Evolutionary conservation across 2,888 invertebrate genomes (phyloP).

Genomic region (Cephalotes varians): DNA sequence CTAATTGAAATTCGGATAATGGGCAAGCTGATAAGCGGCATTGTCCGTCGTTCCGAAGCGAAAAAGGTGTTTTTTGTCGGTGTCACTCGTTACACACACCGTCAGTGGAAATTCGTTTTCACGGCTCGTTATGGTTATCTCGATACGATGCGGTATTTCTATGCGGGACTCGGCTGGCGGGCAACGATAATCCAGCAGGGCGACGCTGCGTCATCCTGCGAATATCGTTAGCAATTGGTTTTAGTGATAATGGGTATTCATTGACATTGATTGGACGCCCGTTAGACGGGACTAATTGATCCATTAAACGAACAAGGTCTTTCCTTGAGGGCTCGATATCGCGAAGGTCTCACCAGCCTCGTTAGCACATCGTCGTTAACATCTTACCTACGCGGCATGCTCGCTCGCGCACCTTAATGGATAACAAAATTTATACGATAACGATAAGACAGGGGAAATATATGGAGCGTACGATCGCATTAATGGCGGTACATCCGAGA

Average conservation of each 20-base stretch:
- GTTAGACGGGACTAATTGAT: slow-evolving; percentile 71
- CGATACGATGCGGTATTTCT: slow-evolving; percentile 38
- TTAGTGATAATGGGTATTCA: slow-evolving; percentile 66
- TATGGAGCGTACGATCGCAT: slow-evolving; percentile 53
- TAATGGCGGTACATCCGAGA: slow-evolving; percentile 41
- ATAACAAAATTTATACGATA: slow-evolving; percentile 63
- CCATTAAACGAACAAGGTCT: slow-evolving; percentile 70
- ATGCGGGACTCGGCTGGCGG: slow-evolving; percentile 29
- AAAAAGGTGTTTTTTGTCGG: slow-evolving; percentile 62
- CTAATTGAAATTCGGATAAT: slow-evolving; percentile 77
- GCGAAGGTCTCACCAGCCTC: slow-evolving; percentile 60
- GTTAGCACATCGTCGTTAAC: slow-evolving; percentile 60
- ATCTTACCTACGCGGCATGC: background rate
- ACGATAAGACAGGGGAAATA: slow-evolving; percentile 46
- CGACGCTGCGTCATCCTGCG: slow-evolving; percentile 35
- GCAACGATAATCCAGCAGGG: slow-evolving; percentile 25
- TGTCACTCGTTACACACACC: background rate
- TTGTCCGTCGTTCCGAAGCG: slow-evolving; percentile 52
- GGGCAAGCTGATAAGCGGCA: slow-evolving; percentile 65
- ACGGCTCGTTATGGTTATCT: slow-evolving; percentile 69
- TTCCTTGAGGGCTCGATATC: slow-evolving; percentile 61
- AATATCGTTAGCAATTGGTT: slow-evolving; percentile 69
- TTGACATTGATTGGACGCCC: slow-evolving; percentile 70
- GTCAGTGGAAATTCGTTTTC: slow-evolving; percentile 74
- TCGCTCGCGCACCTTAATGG: slow-evolving; percentile 29